Base-by-base conservation (phyloP, 2,888 invertebrate genomes). In the Plusia festucae region DNA sequence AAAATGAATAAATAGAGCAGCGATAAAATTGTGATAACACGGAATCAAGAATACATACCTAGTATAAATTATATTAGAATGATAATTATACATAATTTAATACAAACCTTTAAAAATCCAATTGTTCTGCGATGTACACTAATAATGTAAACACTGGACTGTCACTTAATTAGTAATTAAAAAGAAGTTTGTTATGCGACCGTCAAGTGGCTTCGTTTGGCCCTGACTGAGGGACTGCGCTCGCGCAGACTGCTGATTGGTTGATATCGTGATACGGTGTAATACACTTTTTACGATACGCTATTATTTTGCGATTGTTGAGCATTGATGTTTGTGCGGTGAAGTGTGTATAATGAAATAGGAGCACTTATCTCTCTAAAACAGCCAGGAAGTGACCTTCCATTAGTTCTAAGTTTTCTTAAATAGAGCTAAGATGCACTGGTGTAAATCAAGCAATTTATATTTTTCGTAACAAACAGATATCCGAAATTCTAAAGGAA, bases 181-280 rank as follows among this genome's bases (percentile, higher is more conserved):
- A 55, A 18, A 16, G 4, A 13, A n/a, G 30, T 20, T 15, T n/a
- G 30, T 55, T 53, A 13, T 40, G 59, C 82, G 65, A 71, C 82
- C 77, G 55, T 55, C 54, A 68, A 64, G 67, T 54, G 60, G 56
- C 82, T 66, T 44, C 51, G 71, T 64, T 81, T 83, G 86, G 78
- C 81, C 81, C 71, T 80, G 79, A 89, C 88, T 88, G 82, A 73
- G 59, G n/a, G 40, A n/a, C 40, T 73, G 81, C 76, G 76, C 73
- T 69, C 65, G 78, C 76, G 67, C 73, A 61, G 46, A 55, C 44
- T 49, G 52, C 34, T 68, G 66, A 65, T 65, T 49, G 34, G 58
- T 71, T 68, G 68, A 65, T 65, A 61, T 8, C 49, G 30, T 53
- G 53, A 56, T 61, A 34, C 46, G 13, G 22, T n/a, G 24, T 64